phyloP scores from a whole-genome alignment of 2,113 vertebrate genomes.

The Sisor rabdophorus region DNA sequence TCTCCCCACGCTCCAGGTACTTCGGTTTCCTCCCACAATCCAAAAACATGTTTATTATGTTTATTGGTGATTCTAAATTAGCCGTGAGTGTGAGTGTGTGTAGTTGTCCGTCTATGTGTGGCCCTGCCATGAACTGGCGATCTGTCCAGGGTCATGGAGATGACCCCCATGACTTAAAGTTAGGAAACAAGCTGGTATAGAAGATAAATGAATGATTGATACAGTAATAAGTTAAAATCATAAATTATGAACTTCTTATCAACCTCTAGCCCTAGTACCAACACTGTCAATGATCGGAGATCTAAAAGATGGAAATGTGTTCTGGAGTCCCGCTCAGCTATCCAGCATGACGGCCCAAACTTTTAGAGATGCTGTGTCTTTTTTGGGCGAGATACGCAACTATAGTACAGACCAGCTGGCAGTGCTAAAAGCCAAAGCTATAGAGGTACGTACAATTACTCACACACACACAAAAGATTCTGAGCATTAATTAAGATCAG shows the following conservation, averaged over 20 bases:
- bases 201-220: too few species aligned
- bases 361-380: conserved; percentile 51
- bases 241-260: background rate
- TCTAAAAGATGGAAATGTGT: conserved; percentile 51
- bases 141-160: too few species aligned
- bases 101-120: too few species aligned
- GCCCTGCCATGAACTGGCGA: too few species aligned
- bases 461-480: background rate
- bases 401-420: conserved; percentile 56
- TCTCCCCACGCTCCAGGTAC: too few species aligned
- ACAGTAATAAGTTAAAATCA: background rate
- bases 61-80: too few species aligned
- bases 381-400: conserved; percentile 50
- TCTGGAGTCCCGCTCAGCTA: conserved; percentile 57
- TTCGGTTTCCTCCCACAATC: too few species aligned
- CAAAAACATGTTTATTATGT: too few species aligned
- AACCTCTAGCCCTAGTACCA: conserved; percentile 22
- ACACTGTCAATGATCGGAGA: conserved; percentile 49
- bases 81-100: too few species aligned
- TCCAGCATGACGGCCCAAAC: conserved; percentile 40
- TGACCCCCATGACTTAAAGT: too few species aligned
- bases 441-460: conserved; percentile 50
- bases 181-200: too few species aligned
- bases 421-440: conserved; percentile 51
- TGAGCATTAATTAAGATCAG: background rate